Evolutionary conservation across 2,888 invertebrate species (phyloP).

Genomic region (Caenorhabditis sp.): DNA sequence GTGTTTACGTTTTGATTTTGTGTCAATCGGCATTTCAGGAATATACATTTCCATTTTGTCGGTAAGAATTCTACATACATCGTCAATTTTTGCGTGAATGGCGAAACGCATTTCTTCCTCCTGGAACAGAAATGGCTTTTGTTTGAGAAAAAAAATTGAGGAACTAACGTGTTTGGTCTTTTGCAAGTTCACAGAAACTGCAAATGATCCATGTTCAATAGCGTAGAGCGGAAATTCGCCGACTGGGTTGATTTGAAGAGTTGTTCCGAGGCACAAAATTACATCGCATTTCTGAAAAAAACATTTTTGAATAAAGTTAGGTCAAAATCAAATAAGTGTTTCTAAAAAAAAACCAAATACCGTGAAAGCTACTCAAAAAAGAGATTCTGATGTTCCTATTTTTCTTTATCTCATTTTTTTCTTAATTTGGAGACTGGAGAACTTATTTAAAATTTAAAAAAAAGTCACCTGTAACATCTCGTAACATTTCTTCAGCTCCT

Average conservation of each 20-base stretch:
- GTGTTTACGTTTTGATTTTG: too few species aligned
- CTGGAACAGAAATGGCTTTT: too few species aligned
- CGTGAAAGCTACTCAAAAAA: too few species aligned
- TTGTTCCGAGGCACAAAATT: slow-evolving; percentile 93
- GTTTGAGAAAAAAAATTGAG: too few species aligned
- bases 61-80: background rate
- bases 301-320: too few species aligned
- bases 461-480: slow-evolving; percentile 18
- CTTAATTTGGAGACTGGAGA: too few species aligned
- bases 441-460: too few species aligned
- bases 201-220: slow-evolving; percentile 84
- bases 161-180: slow-evolving; percentile 93
- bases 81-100: slow-evolving; percentile 2
- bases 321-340: background rate
- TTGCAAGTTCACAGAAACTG: slow-evolving; percentile 94
- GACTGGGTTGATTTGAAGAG: slow-evolving; percentile 94
- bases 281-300: slow-evolving; percentile 79
- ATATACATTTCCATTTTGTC: background rate
- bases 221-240: slow-evolving; percentile 88
- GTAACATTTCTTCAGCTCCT: slow-evolving; percentile 73
- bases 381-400: too few species aligned
- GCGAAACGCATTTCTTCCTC: background rate
- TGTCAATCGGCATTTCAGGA: background rate
- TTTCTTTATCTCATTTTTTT: too few species aligned
- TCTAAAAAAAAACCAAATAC: background rate